These are phyloP conservation scores for Amphimallon solstitiale DNA, from an alignment of 2,888 invertebrate species.

Conservation along the genomic window DNA sequence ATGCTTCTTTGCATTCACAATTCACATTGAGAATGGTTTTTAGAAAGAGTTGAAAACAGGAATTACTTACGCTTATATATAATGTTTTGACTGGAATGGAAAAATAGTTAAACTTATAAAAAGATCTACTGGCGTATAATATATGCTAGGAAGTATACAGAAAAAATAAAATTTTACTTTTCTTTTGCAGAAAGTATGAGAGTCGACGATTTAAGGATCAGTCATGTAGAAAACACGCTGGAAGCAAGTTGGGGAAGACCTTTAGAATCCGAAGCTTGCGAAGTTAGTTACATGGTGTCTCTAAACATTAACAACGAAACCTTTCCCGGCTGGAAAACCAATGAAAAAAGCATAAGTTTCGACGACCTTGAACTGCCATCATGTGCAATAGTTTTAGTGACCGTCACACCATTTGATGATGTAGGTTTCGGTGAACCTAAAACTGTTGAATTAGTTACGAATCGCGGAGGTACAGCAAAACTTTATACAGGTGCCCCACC, in stretches of 20 bases:
- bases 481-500: too few relatives aligned
- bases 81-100: too few relatives aligned
- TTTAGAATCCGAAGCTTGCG: background rate
- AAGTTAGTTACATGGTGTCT: background rate
- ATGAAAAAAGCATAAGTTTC: background rate
- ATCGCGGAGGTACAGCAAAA: background rate
- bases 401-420: slow-evolving; percentile 4
- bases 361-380: background rate
- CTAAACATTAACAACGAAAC: background rate
- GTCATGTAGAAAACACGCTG: background rate
- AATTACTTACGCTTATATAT: too few relatives aligned
- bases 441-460: background rate
- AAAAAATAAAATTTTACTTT: too few relatives aligned
- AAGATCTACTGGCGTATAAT: too few relatives aligned
- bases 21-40: too few relatives aligned
- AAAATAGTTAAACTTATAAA: too few relatives aligned
- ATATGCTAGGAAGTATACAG: too few relatives aligned
- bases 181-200: background rate
- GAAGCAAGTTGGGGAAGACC: background rate
- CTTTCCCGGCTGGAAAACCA: background rate
- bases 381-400: background rate
- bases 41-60: too few relatives aligned
- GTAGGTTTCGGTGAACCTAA: background rate
- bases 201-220: background rate
- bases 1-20: too few relatives aligned